Evolutionary conservation across 2,113 vertebrate genomes (phyloP).

Genomic region (Pelodiscus sinensis): DNA sequence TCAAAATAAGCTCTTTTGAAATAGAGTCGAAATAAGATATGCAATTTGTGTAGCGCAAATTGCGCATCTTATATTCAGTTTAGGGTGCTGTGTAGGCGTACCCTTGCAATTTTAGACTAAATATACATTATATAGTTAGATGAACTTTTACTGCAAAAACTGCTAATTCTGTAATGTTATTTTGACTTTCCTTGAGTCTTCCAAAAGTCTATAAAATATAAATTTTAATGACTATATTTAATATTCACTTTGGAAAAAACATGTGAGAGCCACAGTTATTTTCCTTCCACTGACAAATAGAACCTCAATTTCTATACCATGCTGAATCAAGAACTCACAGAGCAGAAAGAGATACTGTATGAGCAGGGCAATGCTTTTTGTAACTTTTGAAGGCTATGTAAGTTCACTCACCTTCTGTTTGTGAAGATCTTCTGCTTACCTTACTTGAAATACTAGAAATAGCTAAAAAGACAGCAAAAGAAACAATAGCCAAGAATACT

Average conservation of each 20-base stretch:
- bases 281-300: background rate
- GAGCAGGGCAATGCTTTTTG: background rate
- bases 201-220: background rate
- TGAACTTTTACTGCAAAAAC: background rate
- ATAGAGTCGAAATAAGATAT: too few species aligned
- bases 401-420: background rate
- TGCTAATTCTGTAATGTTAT: background rate
- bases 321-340: background rate
- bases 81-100: too few species aligned
- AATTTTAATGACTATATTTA: background rate
- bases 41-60: too few species aligned
- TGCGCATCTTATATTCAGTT: too few species aligned
- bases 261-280: background rate
- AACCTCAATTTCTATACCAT: background rate
- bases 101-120: background rate
- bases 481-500: background rate
- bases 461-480: background rate
- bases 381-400: background rate
- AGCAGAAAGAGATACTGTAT: background rate
- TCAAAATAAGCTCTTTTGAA: too few species aligned
- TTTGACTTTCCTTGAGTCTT: background rate
- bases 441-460: background rate
- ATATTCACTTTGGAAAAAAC: background rate
- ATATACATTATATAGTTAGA: background rate
- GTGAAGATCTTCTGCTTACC: background rate